phyloP scores from a whole-genome alignment of 2,797 vertebrate genomes.

The Pteronotus mesoamericanus region DNA sequence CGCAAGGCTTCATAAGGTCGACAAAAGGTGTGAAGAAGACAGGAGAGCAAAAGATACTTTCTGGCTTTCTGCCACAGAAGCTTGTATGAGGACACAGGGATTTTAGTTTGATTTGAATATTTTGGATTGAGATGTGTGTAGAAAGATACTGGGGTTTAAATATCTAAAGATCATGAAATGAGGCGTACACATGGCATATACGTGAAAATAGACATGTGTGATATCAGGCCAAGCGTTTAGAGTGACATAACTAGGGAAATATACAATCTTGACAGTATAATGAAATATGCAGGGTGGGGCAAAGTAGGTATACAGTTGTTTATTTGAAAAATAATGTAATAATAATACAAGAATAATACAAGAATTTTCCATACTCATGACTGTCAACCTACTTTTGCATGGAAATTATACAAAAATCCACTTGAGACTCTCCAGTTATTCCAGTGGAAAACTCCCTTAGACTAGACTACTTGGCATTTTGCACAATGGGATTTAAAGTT shows the following conservation, averaged over 20 bases:
- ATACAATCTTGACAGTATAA: background rate
- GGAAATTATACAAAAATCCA: background rate
- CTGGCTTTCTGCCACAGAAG: background rate
- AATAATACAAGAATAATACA: background rate
- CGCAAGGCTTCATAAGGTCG: background rate
- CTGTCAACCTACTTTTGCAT: background rate
- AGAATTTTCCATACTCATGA: background rate
- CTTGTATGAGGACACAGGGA: background rate
- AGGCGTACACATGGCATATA: background rate
- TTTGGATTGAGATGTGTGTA: background rate
- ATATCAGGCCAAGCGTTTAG: background rate
- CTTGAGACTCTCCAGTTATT: background rate
- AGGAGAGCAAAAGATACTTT: background rate
- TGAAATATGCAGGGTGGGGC: background rate
- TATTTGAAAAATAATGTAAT: background rate
- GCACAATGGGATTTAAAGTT: background rate
- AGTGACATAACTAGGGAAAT: background rate
- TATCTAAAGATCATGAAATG: background rate
- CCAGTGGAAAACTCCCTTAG: background rate
- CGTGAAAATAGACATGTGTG: background rate
- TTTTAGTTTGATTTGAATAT: background rate
- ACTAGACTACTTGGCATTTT: background rate
- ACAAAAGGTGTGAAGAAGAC: background rate
- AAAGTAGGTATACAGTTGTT: background rate
- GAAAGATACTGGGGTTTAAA: background rate